phyloP scores from a whole-genome alignment of 2,888 invertebrate genomes.

The Mystacides longicornis region DNA sequence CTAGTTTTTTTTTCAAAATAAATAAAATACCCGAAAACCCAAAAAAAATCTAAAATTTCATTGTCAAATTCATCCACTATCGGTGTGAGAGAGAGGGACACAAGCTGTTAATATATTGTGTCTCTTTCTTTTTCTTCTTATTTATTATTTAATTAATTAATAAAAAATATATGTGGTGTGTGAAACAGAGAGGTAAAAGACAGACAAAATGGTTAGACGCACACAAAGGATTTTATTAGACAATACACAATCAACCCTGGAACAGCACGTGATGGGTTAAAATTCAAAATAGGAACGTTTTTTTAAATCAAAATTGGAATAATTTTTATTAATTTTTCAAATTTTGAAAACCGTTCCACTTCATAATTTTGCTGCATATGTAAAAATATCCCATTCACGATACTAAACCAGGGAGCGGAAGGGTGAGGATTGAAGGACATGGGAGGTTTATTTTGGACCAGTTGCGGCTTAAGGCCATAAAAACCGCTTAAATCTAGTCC shows the following conservation, averaged over 20 bases:
- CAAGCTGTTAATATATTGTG: conserved; percentile 19
- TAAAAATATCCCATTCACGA: neutral
- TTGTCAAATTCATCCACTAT: conserved; percentile 24
- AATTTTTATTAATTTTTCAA: too few species aligned
- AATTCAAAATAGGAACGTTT: neutral
- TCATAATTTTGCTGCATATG: neutral
- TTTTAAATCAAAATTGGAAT: neutral
- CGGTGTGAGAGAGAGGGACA: conserved; percentile 26
- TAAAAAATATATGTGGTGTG: conserved; percentile 25
- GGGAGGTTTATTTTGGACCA: conserved; percentile 17
- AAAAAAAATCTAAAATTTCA: conserved; percentile 15
- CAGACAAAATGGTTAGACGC: conserved; percentile 56
- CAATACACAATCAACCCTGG: conserved; percentile 69
- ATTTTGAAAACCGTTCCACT: neutral
- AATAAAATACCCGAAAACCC: conserved; percentile 8
- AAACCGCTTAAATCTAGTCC: conserved; percentile 23
- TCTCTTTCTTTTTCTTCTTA: conserved; percentile 11
- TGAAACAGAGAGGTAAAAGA: conserved; percentile 26
- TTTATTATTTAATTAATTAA: conserved; percentile 8
- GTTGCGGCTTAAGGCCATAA: conserved; percentile 15
- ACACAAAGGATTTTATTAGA: conserved; percentile 88
- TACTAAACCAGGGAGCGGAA: conserved; percentile 28
- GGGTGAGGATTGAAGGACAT: conserved; percentile 18
- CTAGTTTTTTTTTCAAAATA: conserved; percentile 19
- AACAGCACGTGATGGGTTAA: conserved; percentile 27